Evolutionary conservation across 2,888 invertebrate genomes (phyloP).

Genomic region (Tenthredo mesomela): DNA sequence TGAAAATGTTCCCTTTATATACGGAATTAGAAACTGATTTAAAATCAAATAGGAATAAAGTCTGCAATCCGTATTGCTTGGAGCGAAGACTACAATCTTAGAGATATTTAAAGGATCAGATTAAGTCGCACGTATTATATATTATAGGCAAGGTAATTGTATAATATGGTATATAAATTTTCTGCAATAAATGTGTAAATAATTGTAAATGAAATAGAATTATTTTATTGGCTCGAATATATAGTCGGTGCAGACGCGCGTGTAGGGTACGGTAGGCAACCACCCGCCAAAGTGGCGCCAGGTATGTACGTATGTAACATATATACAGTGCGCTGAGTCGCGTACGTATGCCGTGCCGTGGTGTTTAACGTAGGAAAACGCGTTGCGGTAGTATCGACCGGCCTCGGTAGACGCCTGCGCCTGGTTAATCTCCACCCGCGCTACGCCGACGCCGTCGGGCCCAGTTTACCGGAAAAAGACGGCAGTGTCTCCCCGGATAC

Average conservation of each 20-base stretch:
- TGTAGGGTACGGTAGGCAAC: conserved; percentile 15
- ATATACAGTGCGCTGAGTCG: conserved; percentile 12
- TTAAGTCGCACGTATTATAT: no score
- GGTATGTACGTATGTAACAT: conserved; percentile 27
- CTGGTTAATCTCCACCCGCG: conserved; percentile 45
- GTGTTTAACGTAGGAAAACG: conserved; percentile 63
- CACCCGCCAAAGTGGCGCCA: conserved; percentile 48
- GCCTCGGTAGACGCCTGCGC: conserved; percentile 70
- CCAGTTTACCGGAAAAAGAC: conserved; percentile 43
- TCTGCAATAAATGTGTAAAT: background rate
- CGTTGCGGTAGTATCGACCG: conserved; percentile 76
- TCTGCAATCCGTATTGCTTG: background rate
- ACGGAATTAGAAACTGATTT: background rate
- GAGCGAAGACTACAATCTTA: background rate
- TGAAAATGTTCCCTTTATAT: background rate
- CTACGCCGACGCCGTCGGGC: conserved; percentile 21
- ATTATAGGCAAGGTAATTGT: background rate
- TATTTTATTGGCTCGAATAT: conserved; percentile 5
- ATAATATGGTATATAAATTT: background rate
- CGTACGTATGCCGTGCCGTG: conserved; percentile 24
- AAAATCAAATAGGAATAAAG: background rate
- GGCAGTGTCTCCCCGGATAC: conserved; percentile 62
- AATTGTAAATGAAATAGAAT: background rate
- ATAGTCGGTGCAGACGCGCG: background rate
- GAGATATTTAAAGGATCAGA: background rate